Evolutionary conservation across 2,888 invertebrate species (phyloP).

Genomic region (Mylabris sibirica): DNA sequence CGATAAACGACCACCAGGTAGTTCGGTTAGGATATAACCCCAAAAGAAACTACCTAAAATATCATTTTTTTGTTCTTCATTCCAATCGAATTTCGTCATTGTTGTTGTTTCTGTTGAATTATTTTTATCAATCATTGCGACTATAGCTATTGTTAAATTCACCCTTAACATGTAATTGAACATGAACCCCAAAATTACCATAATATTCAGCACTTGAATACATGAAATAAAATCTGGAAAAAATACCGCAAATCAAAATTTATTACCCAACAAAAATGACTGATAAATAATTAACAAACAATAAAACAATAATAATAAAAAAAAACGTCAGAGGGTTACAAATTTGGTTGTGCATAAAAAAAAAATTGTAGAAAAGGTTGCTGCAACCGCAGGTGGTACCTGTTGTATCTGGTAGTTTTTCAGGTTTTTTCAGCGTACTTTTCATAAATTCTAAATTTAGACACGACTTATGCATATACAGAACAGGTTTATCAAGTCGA

Average conservation of each 20-base stretch:
- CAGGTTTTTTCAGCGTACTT: background rate
- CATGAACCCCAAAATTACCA: constrained; percentile 89
- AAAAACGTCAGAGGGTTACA: background rate
- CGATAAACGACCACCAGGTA: constrained; percentile 87
- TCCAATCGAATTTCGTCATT: constrained; percentile 72
- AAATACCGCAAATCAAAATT: background rate
- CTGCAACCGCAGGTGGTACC: background rate
- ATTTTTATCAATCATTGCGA: constrained; percentile 74
- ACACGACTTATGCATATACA: background rate
- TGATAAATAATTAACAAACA: background rate
- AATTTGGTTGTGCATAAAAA: too few species aligned
- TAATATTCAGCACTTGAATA: constrained; percentile 80
- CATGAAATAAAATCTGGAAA: constrained; percentile 64
- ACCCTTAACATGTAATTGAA: constrained; percentile 88
- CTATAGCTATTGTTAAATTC: constrained; percentile 86
- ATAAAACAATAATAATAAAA: background rate
- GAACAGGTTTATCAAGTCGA: constrained; percentile 8
- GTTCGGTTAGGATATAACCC: constrained; percentile 89
- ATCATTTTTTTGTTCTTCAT: constrained; percentile 78
- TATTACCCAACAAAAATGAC: background rate
- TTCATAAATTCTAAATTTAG: background rate
- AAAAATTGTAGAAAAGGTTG: too few species aligned
- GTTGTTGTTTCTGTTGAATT: constrained; percentile 21
- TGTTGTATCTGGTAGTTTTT: constrained; percentile 14
- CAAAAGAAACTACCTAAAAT: constrained; percentile 90